Conservation (phyloP, 2,113 vertebrate species). For the Vidua macroura region DNA sequence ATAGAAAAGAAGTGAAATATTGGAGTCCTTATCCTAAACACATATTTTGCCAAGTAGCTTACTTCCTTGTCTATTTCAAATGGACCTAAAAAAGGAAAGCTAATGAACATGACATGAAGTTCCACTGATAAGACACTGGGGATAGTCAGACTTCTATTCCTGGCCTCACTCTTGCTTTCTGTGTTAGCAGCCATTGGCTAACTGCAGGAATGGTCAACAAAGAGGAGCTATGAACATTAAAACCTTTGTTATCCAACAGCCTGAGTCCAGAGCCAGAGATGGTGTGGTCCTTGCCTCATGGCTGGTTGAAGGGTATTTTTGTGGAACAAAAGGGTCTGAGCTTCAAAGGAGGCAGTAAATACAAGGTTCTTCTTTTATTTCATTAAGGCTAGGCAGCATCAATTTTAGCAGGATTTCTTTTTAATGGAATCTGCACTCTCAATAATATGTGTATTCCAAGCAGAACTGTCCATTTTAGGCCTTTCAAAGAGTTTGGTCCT, state of each 20-base stretch:
- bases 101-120: not conserved
- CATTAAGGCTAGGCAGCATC: not conserved
- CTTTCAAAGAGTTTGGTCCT: not conserved
- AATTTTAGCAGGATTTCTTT: not conserved
- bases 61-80: not conserved
- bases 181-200: not conserved
- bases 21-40: not conserved
- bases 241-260: not conserved
- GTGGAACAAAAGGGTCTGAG: not conserved
- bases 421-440: not conserved
- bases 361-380: not conserved
- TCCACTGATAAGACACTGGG: not conserved
- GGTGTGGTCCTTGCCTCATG: not conserved
- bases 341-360: not conserved
- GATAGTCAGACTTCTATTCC: not conserved
- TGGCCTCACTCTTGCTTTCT: not conserved
- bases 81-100: not conserved
- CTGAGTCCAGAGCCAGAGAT: not conserved
- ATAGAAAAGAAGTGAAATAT: not conserved
- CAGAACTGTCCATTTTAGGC: not conserved
- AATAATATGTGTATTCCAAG: not conserved
- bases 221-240: not conserved
- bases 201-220: not conserved
- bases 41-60: not conserved
- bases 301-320: not conserved